A percentile compares a stretch with the other conserved stretches of the same genome.
Conservation (phyloP, 2,113 vertebrate species). For the Crotalus viridis region DNA sequence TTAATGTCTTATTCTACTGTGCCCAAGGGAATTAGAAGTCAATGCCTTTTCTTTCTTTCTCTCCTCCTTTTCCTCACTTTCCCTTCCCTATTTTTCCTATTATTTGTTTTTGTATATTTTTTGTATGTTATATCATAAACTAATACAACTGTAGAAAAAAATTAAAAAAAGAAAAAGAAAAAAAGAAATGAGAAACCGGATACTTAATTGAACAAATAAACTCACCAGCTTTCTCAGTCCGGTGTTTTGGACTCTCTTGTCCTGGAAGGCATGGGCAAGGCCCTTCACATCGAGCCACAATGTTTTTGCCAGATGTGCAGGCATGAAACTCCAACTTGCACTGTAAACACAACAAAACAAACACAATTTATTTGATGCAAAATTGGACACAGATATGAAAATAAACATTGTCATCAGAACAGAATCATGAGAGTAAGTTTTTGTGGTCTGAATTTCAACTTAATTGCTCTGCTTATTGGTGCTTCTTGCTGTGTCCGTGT, state of each 20-base stretch:
- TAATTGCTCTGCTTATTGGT: neutral
- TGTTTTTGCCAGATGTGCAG: slow-evolving; percentile 84
- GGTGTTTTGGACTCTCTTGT: slow-evolving; percentile 75
- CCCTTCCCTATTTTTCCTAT: too few relatives aligned
- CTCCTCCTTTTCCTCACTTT: too few relatives aligned
- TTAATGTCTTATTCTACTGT: too few relatives aligned
- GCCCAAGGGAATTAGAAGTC: too few relatives aligned
- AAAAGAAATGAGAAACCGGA: neutral
- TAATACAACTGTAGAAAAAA: too few relatives aligned
- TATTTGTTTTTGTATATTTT: too few relatives aligned
- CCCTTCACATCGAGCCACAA: slow-evolving; percentile 83
- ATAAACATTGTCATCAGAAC: neutral
- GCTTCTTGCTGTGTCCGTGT: neutral
- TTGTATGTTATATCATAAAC: too few relatives aligned
- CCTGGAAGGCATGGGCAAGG: slow-evolving; percentile 88
- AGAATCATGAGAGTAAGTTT: neutral
- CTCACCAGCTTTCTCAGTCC: slow-evolving; percentile 81
- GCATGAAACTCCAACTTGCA: slow-evolving; percentile 95
- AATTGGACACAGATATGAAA: slow-evolving; percentile 31
- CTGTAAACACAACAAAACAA: slow-evolving; percentile 67
- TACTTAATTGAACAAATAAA: slow-evolving; percentile 33
- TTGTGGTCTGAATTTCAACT: neutral
- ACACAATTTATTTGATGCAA: neutral
- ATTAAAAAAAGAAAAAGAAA: too few relatives aligned
- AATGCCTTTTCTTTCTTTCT: too few relatives aligned